Conservation (phyloP, 2,797 vertebrate genomes). For the Micrastur ruficollis region DNA sequence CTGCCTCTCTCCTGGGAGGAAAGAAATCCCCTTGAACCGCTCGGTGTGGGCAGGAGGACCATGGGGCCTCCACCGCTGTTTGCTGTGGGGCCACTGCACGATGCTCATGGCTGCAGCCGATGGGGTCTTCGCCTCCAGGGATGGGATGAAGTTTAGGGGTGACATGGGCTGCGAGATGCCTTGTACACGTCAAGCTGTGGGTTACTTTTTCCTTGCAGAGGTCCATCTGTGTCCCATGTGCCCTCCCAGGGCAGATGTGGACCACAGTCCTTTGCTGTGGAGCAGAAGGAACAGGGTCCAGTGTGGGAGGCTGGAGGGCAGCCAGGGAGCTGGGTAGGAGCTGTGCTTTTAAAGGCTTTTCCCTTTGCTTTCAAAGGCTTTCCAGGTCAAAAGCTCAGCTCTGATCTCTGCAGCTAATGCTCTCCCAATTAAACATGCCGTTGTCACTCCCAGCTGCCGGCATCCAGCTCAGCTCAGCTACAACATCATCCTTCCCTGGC, state of each 20-base stretch:
- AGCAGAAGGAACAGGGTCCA: neutral
- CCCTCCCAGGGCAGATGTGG: neutral
- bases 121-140: neutral
- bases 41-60: fast-evolving
- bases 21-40: neutral
- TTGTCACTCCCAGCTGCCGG: neutral
- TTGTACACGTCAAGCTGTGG: fast-evolving
- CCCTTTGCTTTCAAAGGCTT: neutral
- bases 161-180: fast-evolving
- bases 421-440: fast-evolving
- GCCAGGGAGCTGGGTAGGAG: neutral
- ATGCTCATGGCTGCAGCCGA: fast-evolving
- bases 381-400: neutral
- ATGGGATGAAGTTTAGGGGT: neutral
- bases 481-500: neutral
- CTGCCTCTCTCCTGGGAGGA: neutral
- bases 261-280: fast-evolving
- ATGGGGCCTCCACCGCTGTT: fast-evolving
- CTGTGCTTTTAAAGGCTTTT: neutral
- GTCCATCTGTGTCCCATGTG: fast-evolving
- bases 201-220: neutral
- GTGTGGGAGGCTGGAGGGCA: neutral
- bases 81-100: fast-evolving
- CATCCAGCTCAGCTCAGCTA: neutral
- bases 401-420: neutral